These are phyloP conservation scores for Entomobrya multifasciata DNA, from an alignment of 2,888 invertebrate genomes.

Conservation along the genomic window DNA sequence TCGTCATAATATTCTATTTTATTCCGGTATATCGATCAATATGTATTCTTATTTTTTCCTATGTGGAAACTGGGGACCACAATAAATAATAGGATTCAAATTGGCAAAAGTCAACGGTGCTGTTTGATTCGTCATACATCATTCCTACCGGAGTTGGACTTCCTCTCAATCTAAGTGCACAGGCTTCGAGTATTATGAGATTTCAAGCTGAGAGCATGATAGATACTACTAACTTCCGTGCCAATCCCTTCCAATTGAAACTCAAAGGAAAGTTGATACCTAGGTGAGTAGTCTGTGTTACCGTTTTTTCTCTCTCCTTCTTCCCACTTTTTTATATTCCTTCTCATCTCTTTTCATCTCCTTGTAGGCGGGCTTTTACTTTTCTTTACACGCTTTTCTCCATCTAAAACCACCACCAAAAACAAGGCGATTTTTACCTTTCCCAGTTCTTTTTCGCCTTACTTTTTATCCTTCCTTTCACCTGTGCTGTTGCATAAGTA, in stretches of 20 bases:
- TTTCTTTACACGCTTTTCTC: constrained; percentile 22
- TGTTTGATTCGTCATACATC: constrained; percentile 93
- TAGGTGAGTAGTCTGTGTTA: constrained; percentile 83
- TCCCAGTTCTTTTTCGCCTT: constrained; percentile 25
- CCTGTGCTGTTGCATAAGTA: neutral
- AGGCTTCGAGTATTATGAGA: constrained; percentile 85
- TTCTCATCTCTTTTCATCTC: constrained; percentile 62
- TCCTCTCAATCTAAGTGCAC: constrained; percentile 90
- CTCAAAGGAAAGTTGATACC: constrained; percentile 91
- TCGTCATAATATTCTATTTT: neutral
- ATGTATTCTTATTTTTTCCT: neutral
- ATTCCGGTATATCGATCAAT: neutral
- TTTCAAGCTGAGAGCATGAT: constrained; percentile 88
- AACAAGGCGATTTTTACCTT: neutral
- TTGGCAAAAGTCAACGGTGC: constrained; percentile 91
- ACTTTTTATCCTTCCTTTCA: neutral
- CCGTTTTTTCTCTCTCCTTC: constrained; percentile 49
- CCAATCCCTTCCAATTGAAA: constrained; percentile 85
- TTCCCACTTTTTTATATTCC: constrained; percentile 22
- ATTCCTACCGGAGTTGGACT: constrained; percentile 92
- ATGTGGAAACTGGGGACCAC: constrained; percentile 65
- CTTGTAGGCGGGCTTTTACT: neutral
- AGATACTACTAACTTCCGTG: constrained; percentile 88
- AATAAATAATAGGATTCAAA: constrained; percentile 86
- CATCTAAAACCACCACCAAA: neutral